Percentiles rank a stretch among this genome's conserved stretches.
Evolutionary conservation across 1,140 invertebrate species (phyloP).

Genomic region (Trachymyrmex cornetzi): DNA sequence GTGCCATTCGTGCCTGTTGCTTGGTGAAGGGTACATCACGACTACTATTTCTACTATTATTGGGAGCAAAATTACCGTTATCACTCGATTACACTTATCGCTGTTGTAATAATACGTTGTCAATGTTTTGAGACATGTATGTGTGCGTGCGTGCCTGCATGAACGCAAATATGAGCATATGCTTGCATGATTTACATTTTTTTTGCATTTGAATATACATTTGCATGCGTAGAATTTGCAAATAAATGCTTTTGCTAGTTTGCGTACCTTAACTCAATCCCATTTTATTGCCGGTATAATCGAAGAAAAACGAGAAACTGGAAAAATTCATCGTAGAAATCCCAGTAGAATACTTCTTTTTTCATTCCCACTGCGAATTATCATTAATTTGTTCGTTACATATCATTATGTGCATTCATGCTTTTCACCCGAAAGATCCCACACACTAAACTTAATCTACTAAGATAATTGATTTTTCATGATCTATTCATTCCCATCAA

Average conservation of each 20-base stretch:
- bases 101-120: slow-evolving; percentile 50
- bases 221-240: slow-evolving; percentile 33
- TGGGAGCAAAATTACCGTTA: slow-evolving; percentile 43
- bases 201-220: slow-evolving; percentile 4
- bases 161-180: slow-evolving; percentile 20
- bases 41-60: not conserved
- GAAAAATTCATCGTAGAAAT: not conserved
- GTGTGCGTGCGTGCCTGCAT: not conserved
- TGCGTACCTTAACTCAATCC: not conserved
- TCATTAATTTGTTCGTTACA: not conserved
- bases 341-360: not conserved
- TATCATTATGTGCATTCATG: not conserved
- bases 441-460: not conserved
- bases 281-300: not conserved
- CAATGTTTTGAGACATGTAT: slow-evolving; percentile 17
- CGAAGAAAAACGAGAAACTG: not conserved
- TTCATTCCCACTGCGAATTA: not conserved
- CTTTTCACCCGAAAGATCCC: not conserved
- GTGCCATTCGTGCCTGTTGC: slow-evolving; percentile 67
- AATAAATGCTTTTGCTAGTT: slow-evolving; percentile 10
- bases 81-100: slow-evolving; percentile 37
- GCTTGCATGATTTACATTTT: not conserved
- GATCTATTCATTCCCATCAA: not conserved
- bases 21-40: slow-evolving; percentile 74
- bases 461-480: not conserved